phyloP scores from a whole-genome alignment of 2,113 vertebrate species.

The Dipodomys ordii region DNA sequence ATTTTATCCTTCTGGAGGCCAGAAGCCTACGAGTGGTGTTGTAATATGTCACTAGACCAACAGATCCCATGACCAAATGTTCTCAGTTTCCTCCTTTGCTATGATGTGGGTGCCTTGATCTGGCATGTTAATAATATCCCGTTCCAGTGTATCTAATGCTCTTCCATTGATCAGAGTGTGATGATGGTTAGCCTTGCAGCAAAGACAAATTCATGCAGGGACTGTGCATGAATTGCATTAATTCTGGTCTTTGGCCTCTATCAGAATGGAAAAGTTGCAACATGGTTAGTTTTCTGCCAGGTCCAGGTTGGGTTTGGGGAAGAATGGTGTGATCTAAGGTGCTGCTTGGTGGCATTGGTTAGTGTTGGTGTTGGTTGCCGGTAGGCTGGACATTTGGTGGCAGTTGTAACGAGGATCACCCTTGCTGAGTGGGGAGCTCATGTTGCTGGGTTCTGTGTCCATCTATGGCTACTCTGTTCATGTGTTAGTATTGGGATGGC shows the following conservation, averaged over 20 bases:
- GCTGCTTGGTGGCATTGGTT: too few species aligned
- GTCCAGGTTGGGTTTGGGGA: background rate
- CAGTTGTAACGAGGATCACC: background rate
- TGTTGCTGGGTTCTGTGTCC: background rate
- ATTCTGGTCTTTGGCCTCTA: background rate
- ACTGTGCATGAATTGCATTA: background rate
- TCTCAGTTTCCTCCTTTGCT: background rate
- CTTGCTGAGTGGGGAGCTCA: background rate
- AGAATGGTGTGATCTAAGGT: background rate
- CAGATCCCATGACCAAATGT: background rate
- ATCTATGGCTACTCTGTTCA: background rate
- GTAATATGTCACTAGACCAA: background rate
- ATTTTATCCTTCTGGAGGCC: background rate
- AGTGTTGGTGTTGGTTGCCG: background rate
- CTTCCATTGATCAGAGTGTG: background rate
- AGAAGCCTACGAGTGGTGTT: background rate
- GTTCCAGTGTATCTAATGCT: background rate
- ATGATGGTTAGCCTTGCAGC: background rate
- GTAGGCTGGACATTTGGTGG: background rate
- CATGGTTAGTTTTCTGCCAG: background rate
- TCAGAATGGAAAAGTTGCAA: background rate
- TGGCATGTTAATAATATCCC: background rate
- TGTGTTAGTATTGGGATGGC: background rate
- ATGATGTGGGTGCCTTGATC: background rate
- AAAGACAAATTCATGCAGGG: conserved; percentile 4